A percentile compares a stretch with the other conserved stretches of the same genome.
These are phyloP conservation scores for Lasioglossum villosulum DNA, from an alignment of 2,888 invertebrate genomes.

Conservation along the genomic window DNA sequence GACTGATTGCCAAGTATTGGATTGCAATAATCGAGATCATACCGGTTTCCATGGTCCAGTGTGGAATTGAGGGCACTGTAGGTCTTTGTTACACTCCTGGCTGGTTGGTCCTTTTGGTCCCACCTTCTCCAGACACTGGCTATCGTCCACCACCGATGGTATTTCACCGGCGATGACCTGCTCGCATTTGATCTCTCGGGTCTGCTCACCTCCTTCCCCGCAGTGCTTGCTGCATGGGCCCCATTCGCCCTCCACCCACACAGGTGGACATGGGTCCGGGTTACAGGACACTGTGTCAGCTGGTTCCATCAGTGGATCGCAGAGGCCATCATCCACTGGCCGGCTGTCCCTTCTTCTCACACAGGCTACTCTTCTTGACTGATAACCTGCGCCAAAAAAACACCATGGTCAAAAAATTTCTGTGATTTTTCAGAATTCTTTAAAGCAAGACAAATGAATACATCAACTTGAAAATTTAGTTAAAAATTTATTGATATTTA, in stretches of 20 bases:
- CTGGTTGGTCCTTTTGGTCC: slow-evolving; percentile 90
- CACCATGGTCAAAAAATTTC: background rate
- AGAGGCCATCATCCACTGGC: slow-evolving; percentile 90
- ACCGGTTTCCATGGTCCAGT: slow-evolving; percentile 96
- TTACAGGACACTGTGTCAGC: slow-evolving; percentile 90
- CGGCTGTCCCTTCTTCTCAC: slow-evolving; percentile 90
- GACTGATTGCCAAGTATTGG: background rate
- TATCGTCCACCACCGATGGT: slow-evolving; percentile 90
- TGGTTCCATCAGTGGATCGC: slow-evolving; percentile 92
- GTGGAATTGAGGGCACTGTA: slow-evolving; percentile 94
- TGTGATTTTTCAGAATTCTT: background rate
- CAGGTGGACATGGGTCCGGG: slow-evolving; percentile 91
- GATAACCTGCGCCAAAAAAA: slow-evolving; percentile 86
- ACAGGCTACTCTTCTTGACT: slow-evolving; percentile 92
- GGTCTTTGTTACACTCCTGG: slow-evolving; percentile 91
- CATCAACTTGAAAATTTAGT: background rate
- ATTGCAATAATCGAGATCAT: slow-evolving; percentile 76
- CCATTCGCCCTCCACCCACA: slow-evolving; percentile 93
- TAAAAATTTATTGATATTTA: background rate
- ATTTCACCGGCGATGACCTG: slow-evolving; percentile 91
- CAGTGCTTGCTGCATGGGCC: slow-evolving; percentile 93
- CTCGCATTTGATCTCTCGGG: slow-evolving; percentile 91
- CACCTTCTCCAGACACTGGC: slow-evolving; percentile 88
- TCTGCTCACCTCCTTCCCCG: slow-evolving; percentile 90
- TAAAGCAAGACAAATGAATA: background rate